phyloP scores from a whole-genome alignment of 2,113 vertebrate species.

The Scomber scombrus region DNA sequence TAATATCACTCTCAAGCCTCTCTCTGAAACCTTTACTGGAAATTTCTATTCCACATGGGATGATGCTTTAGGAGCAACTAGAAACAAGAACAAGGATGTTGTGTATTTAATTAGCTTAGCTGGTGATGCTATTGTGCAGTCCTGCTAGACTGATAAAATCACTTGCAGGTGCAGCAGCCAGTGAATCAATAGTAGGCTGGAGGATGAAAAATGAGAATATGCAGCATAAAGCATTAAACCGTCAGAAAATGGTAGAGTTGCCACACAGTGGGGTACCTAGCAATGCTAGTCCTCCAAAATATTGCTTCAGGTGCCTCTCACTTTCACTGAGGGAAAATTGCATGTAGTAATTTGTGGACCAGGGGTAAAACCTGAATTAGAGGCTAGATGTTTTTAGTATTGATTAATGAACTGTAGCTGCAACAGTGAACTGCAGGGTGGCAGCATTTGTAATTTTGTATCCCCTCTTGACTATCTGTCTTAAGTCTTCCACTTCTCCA shows the following conservation, averaged over 20 bases:
- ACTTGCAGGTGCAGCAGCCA: conserved; percentile 45
- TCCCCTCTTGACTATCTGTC: conserved; percentile 42
- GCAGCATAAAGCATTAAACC: conserved; percentile 46
- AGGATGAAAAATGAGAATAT: conserved; percentile 64
- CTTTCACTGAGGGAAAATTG: conserved; percentile 25
- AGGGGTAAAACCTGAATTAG: conserved; percentile 52
- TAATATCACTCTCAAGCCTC: conserved; percentile 13
- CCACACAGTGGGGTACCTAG: conserved; percentile 37
- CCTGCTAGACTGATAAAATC: conserved; percentile 47
- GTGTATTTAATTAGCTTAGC: conserved; percentile 56
- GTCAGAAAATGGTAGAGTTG: conserved; percentile 24
- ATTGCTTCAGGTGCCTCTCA: conserved; percentile 20
- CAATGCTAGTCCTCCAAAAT: conserved; percentile 29
- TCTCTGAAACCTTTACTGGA: conserved; percentile 9
- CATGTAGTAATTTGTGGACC: conserved; percentile 27
- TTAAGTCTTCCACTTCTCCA: conserved; percentile 27
- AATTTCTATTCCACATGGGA: conserved; percentile 7
- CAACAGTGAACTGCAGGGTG: conserved; percentile 39
- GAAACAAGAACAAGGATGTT: conserved; percentile 18
- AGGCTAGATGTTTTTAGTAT: conserved; percentile 57
- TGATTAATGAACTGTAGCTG: conserved; percentile 61
- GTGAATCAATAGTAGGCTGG: conserved; percentile 63
- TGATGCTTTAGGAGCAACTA: neutral
- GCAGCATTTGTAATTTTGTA: conserved; percentile 49
- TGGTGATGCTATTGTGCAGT: conserved; percentile 25